Conservation (phyloP, 2,113 vertebrate species). For the Ia io region DNA sequence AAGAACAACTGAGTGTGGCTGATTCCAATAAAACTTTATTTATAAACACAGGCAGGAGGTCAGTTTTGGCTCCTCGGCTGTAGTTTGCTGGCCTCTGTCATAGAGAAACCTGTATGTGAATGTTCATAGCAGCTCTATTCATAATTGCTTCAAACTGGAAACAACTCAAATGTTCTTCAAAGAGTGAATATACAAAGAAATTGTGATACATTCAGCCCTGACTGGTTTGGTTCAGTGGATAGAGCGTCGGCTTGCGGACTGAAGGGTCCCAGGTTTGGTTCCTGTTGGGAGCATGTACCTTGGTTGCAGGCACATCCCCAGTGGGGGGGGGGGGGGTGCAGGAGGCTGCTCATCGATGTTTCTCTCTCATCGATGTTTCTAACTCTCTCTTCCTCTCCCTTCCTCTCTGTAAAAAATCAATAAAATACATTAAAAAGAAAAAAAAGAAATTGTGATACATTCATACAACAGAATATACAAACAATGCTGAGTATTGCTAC, state of each 20-base stretch:
- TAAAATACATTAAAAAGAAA: too few species aligned
- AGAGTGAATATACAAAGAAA: not conserved
- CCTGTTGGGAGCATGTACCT: too few species aligned
- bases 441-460: not conserved
- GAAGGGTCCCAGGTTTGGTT: too few species aligned
- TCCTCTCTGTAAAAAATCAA: too few species aligned
- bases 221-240: too few species aligned
- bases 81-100: not conserved
- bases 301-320: too few species aligned
- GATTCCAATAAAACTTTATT: conserved; percentile 14
- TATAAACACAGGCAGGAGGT: not conserved
- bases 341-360: too few species aligned
- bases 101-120: not conserved
- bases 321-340: too few species aligned
- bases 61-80: not conserved
- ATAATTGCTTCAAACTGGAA: not conserved
- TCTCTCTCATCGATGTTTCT: too few species aligned
- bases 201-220: not conserved
- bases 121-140: not conserved
- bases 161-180: not conserved
- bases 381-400: too few species aligned
- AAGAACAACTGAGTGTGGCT: not conserved
- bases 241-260: too few species aligned
- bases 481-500: not conserved
- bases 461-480: not conserved